A percentile compares a stretch with the other conserved stretches of the same genome.
Evolutionary conservation across 2,797 vertebrate species (phyloP).

Genomic region (Hyperoplus immaculatus): DNA sequence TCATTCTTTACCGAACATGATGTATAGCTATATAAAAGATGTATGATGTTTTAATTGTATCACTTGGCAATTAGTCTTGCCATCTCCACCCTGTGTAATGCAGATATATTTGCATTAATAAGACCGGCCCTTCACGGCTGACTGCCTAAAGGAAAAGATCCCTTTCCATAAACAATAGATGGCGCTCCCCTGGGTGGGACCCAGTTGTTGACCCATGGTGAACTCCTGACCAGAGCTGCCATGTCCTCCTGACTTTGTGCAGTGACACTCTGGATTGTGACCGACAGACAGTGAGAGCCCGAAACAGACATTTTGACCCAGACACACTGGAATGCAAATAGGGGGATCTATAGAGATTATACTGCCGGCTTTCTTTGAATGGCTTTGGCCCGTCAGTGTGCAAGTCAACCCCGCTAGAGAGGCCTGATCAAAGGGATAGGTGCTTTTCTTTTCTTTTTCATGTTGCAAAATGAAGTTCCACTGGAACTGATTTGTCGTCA

Average conservation of each 20-base stretch:
- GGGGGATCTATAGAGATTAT: conserved; percentile 68
- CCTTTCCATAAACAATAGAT: conserved; percentile 68
- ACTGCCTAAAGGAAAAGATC: conserved; percentile 50
- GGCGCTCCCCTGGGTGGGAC: conserved; percentile 62
- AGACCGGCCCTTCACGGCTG: conserved; percentile 62
- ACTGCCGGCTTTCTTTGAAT: conserved; percentile 58
- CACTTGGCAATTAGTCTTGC: conserved; percentile 50
- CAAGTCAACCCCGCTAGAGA: conserved; percentile 37
- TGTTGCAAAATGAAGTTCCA: conserved; percentile 43
- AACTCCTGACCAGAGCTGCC: conserved; percentile 80
- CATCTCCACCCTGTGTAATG: conserved; percentile 25
- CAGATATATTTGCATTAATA: conserved; percentile 72
- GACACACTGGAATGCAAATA: conserved; percentile 79
- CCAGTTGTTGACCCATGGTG: conserved; percentile 77
- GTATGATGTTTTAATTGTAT: conserved; percentile 31
- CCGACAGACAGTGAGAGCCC: conserved; percentile 57
- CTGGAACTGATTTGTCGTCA: conserved; percentile 56
- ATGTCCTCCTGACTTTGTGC: conserved; percentile 67
- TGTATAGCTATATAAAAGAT: conserved; percentile 24
- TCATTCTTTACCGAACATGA: conserved; percentile 24
- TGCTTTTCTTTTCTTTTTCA: conserved; percentile 52
- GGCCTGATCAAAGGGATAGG: conserved; percentile 57
- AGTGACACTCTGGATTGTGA: conserved; percentile 65
- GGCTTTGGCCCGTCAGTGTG: conserved; percentile 40
- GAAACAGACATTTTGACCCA: conserved; percentile 71